Evolutionary conservation across 2,888 invertebrate genomes (phyloP).

Genomic region (Drosophila barbarae): DNA sequence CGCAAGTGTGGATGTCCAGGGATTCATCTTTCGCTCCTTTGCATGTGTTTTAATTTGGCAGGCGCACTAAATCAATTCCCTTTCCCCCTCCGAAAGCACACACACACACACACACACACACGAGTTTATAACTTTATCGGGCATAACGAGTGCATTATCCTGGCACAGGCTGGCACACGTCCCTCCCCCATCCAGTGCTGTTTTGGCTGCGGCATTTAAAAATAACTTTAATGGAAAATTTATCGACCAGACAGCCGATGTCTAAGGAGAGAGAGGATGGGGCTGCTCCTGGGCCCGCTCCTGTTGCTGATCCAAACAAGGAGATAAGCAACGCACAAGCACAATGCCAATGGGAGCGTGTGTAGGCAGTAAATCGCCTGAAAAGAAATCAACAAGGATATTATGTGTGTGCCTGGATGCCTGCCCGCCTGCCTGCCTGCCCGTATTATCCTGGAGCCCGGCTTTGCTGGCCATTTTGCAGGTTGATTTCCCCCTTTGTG

Average conservation of each 20-base stretch:
- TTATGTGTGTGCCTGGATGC: slow-evolving; percentile 48
- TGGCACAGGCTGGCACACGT: slow-evolving; percentile 68
- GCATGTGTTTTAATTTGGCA: slow-evolving; percentile 52
- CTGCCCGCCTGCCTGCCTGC: slow-evolving; percentile 30
- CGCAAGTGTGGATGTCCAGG: slow-evolving; percentile 45
- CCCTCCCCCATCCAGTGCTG: slow-evolving; percentile 39
- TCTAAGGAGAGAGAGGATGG: background rate
- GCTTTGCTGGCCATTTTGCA: slow-evolving; percentile 54
- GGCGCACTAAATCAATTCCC: slow-evolving; percentile 71
- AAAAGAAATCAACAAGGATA: slow-evolving; percentile 74
- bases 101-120: slow-evolving; percentile 49
- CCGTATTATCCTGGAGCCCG: slow-evolving; percentile 29
- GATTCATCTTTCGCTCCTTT: slow-evolving; percentile 14
- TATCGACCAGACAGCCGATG: slow-evolving; percentile 74
- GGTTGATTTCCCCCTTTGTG: slow-evolving; percentile 45
- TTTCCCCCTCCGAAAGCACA: slow-evolving; percentile 20
- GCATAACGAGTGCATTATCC: slow-evolving; percentile 77
- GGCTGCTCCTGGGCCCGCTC: slow-evolving; percentile 8
- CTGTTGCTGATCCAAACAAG: slow-evolving; percentile 50
- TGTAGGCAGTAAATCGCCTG: slow-evolving; percentile 70
- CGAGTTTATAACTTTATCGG: slow-evolving; percentile 78
- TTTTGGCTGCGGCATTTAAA: slow-evolving; percentile 72
- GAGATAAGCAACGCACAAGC: slow-evolving; percentile 66
- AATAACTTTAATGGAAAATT: slow-evolving; percentile 79
- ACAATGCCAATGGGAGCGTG: slow-evolving; percentile 49